phyloP scores from a whole-genome alignment of 2,888 invertebrate species.

The Hecatera dysodea region DNA sequence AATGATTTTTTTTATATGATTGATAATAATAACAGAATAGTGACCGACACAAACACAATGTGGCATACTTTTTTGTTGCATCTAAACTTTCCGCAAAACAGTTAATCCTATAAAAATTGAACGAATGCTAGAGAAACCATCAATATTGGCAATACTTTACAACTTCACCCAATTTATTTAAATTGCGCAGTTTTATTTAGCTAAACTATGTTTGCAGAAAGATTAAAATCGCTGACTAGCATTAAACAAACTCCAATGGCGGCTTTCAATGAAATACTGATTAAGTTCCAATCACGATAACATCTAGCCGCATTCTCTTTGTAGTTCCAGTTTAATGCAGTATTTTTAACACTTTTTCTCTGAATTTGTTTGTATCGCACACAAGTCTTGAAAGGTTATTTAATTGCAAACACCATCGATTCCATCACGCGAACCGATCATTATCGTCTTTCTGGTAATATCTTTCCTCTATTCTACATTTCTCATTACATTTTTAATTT shows the following conservation, averaged over 20 bases:
- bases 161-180: conserved; percentile 3
- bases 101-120: neutral
- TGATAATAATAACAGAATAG: neutral
- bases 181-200: conserved; percentile 40
- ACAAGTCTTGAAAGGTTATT: conserved; percentile 50
- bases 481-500: conserved; percentile 6
- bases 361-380: conserved; percentile 56
- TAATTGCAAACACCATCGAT: conserved; percentile 60
- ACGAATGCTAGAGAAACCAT: neutral
- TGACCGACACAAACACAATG: neutral
- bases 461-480: conserved; percentile 27
- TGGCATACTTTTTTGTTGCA: neutral
- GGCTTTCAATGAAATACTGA: conserved; percentile 56
- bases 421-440: conserved; percentile 60
- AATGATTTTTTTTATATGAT: neutral
- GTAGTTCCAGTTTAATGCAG: conserved; percentile 32
- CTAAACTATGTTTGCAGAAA: conserved; percentile 56
- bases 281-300: conserved; percentile 61
- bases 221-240: conserved; percentile 40
- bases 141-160: neutral
- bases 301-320: conserved; percentile 49
- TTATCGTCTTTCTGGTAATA: conserved; percentile 46
- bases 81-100: neutral
- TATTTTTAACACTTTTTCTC: conserved; percentile 54
- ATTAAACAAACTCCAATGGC: conserved; percentile 57